Evolutionary conservation across 2,797 vertebrate genomes (phyloP), one percentile per base, ranked within the genome.

Genomic region (Crenuchus spilurus): DNA sequence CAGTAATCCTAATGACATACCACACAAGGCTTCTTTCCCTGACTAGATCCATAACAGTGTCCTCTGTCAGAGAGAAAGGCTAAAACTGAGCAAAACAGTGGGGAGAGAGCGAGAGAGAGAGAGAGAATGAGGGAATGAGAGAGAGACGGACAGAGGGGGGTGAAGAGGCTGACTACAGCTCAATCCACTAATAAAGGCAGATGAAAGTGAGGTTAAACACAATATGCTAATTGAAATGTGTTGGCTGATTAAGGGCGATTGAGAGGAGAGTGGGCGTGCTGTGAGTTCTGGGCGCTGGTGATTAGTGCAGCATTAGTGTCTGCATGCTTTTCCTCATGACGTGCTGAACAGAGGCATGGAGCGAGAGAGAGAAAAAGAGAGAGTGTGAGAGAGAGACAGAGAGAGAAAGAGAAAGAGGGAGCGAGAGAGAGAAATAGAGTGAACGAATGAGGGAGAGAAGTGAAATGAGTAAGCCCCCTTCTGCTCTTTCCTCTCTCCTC

Each of bases 231-330:
- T 79, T 88, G 81, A 80, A 90, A 83, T 80, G 80, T 77, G 83
- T 80, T 73, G 82, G 71, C 81, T 85, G 85, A 87, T 86, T 85
- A 86, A 77, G 77, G 78, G 80, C 80, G 84, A 86, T 82, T 79
- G 77, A 84, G 83, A 83, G 80, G 77, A 72, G 61, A 81, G 81
- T 75, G 81, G 78, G 70, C 84, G 62, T 76, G 87, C 90, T 90
- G 92, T 71, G 88, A 88, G 83, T 88, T 86, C 84, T 84, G 86
- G 84, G 85, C 87, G 75, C 83, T 82, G 86, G 90, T 89, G 89
- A 92, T 92, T 90, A 92, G 87, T 80, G 85, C 81, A 82, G 83
- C 87, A 90, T 91, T 90, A 91, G 82, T 73, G 78, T 77, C 82
- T 82, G 80, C 84, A 85, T 84, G 86, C 82, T 84, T 85, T 84